Conservation (phyloP, 1,140 invertebrate genomes). For the Zaprionus ornatus region DNA sequence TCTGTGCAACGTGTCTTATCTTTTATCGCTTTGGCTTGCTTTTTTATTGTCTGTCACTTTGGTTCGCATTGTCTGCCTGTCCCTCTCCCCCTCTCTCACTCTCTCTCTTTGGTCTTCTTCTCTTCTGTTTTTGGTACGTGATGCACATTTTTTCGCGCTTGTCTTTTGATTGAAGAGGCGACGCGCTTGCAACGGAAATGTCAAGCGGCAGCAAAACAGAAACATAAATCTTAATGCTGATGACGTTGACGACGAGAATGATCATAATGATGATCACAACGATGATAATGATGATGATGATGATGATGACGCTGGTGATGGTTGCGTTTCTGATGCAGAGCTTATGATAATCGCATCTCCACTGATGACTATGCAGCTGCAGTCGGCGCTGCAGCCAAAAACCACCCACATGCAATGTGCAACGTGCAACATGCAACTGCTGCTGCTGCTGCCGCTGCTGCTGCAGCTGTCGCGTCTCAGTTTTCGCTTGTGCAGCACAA, state of each 20-base stretch:
- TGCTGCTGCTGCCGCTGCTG: slow-evolving; percentile 4
- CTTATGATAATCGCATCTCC: slow-evolving; percentile 47
- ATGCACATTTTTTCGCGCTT: slow-evolving; percentile 59
- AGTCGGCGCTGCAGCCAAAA: slow-evolving; percentile 26
- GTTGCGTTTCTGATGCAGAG: slow-evolving; percentile 4
- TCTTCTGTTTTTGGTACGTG: slow-evolving; percentile 58
- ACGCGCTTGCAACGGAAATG: slow-evolving; percentile 62
- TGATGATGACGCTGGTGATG: slow-evolving; percentile 42
- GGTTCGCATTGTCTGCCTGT: slow-evolving; percentile 51
- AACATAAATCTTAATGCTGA: slow-evolving; percentile 76
- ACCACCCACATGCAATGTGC: slow-evolving; percentile 62
- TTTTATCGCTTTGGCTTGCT: slow-evolving; percentile 68
- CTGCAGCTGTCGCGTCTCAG: slow-evolving; percentile 60
- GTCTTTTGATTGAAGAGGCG: slow-evolving; percentile 74
- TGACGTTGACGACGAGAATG: slow-evolving; percentile 40
- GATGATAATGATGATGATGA: slow-evolving; percentile 49
- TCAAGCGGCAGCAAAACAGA: slow-evolving; percentile 73
- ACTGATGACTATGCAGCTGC: slow-evolving; percentile 42
- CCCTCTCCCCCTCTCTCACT: slow-evolving; percentile 2
- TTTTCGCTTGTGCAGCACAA: slow-evolving; percentile 67
- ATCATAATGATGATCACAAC: slow-evolving; percentile 24
- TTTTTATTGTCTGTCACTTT: slow-evolving; percentile 76
- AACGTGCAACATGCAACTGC: slow-evolving; percentile 23
- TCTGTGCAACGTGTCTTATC: slow-evolving; percentile 73
- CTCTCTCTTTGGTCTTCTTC: slow-evolving; percentile 15